Evolutionary conservation across 2,888 invertebrate genomes (phyloP), one percentile per base, ranked within the genome.

Genomic region (Artemia sinica): DNA sequence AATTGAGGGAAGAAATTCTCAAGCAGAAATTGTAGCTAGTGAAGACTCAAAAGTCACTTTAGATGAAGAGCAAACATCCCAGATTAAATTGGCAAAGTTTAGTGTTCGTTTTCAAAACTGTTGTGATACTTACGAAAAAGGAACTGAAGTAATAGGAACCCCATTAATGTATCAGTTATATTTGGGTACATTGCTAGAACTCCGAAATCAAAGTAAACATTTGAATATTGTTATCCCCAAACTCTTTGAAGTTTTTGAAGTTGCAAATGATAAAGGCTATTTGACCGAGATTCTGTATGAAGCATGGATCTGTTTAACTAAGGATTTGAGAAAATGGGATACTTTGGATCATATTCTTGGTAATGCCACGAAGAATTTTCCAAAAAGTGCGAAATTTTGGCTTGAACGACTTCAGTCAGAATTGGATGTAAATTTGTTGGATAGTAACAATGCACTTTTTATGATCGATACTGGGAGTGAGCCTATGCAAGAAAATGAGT

Each of bases 151-250:
- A 71, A 74, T 82, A 2, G 78, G 80, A 72, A 80, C 81, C 2
- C 77, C 78, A 73, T 77, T 78, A 73, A 83, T 84, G 80, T 83
- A 82, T 82, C 78, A 79, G 0, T 73, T 80, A 3, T 84, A 83
- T 72, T 76, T 85, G 68, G 81, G 84, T 71, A 81, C 81, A 48
- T 78, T 85, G 75, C 72, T 83, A 49, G 80, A 83, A 72, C 76
- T 84, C 0, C 81, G 81, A 75, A 77, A 78, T 48, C 81, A 83
- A 70, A 72, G 76, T 13, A 76, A 76, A 2, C 75, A 77, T 1
- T 77, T 82, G 49, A 79, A 80, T 3, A 78, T 78, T 58, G 78
- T 80, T 13, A 82, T 81, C 72, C 78, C 78, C 49, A 81, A 81
- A 70, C 75, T 82, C 48, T 74, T 84, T 66, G 63, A 58, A 28